Evolutionary conservation across 2,797 vertebrate genomes (phyloP), one percentile per base, ranked within the genome.

Genomic region (Psittacula echo): DNA sequence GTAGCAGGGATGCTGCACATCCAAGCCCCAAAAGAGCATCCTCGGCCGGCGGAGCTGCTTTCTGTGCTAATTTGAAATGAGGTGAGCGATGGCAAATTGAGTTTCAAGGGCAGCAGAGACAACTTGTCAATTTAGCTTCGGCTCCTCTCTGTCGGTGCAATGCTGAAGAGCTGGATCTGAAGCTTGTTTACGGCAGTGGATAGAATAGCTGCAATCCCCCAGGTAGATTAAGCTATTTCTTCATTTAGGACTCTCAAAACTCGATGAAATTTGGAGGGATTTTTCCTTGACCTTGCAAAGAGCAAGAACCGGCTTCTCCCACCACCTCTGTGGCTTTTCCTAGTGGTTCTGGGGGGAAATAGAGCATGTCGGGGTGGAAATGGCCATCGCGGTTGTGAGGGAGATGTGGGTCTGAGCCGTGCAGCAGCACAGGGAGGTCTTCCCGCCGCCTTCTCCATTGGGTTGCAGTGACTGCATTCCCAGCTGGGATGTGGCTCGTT

Each of bases 221-320:
- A 89, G 96, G 95, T 96, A 96, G 97, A 95, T 96, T 96, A 95
- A 96, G 90, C 93, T 97, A 96, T 97, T 97, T 93, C 96, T 97
- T 97, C 96, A 92, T 97, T 98, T 96, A 97, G 96, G 96, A 64
- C 85, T 90, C 73, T 58, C 89, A 71, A 96, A 96, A 96, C 64
- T 95, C 68, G 2, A 26, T 90, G 96, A 90, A 78, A 93, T 94
- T 97, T 86, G 54, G 92, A 97, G 91, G 93, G 95, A 85, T 93
- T 96, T 96, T 58, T 93, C 54, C 89, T 91, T 90, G 77, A 91
- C 96, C 93, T 97, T 95, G 95, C 11, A 10, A 96, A 97, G 95
- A 95, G 77, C 8, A 66, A 89, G 77, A 0, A 2, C 39, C 23
- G 7, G 14, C 18, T 87, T 77, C 53, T 26, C 23, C 7, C 5